Conservation (phyloP, 1,140 invertebrate species). For the Batillaria attramentaria region DNA sequence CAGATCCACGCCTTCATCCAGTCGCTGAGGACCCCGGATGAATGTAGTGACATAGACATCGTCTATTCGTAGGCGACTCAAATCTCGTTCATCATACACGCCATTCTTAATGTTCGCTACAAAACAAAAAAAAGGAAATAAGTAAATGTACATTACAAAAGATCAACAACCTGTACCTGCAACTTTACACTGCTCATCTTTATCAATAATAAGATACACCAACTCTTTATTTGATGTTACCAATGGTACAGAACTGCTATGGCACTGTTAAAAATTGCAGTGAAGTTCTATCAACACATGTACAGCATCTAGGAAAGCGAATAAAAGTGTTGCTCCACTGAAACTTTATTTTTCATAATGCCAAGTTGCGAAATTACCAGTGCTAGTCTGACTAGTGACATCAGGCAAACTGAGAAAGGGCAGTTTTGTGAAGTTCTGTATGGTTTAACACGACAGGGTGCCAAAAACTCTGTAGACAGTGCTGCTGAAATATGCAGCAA, state of each 20-base stretch:
- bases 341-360: no score
- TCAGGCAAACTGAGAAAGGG: no score
- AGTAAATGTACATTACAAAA: background rate
- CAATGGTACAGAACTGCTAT: background rate
- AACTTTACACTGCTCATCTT: background rate
- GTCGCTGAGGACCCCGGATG: slow-evolving; percentile 80
- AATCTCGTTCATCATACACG: slow-evolving; percentile 75
- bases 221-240: background rate
- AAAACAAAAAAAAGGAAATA: background rate
- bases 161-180: background rate
- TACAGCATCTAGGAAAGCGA: no score
- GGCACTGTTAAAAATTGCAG: background rate
- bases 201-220: background rate
- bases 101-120: slow-evolving; percentile 35
- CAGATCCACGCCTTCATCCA: slow-evolving; percentile 80
- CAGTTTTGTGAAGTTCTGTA: no score
- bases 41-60: slow-evolving; percentile 82
- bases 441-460: no score
- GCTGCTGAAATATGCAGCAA: background rate
- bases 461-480: no score
- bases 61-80: slow-evolving; percentile 78
- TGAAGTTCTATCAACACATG: background rate
- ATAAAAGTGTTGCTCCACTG: no score
- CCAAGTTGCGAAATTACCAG: no score
- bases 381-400: no score